A percentile compares a stretch with the other conserved stretches of the same genome.
Evolutionary conservation across 2,888 invertebrate species (phyloP).

Genomic region (Eristalis intricaria): DNA sequence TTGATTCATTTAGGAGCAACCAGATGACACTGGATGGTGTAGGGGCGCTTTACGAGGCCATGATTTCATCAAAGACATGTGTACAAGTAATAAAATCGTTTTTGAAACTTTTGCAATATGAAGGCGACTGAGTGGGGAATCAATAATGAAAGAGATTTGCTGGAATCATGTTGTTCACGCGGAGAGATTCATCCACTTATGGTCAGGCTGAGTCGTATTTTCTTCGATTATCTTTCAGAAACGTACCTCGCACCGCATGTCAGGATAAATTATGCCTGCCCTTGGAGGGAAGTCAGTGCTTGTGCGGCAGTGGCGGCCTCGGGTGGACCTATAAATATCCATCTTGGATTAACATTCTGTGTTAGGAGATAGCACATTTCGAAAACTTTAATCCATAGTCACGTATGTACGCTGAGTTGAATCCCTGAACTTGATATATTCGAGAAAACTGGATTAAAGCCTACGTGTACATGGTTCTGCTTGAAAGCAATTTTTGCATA

Average conservation of each 20-base stretch:
- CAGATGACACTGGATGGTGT: not conserved
- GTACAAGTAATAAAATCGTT: conserved; percentile 1
- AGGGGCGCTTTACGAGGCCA: not conserved
- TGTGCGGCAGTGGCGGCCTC: not conserved
- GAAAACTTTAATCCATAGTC: too few relatives aligned
- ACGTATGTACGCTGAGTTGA: too few relatives aligned
- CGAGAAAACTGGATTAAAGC: too few relatives aligned
- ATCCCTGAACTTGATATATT: too few relatives aligned
- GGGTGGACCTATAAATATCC: not conserved
- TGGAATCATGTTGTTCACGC: not conserved
- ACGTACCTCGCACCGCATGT: not conserved
- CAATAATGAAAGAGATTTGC: not conserved
- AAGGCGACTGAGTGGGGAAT: not conserved
- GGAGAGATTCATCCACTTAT: not conserved
- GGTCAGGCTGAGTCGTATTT: not conserved
- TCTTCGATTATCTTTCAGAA: not conserved
- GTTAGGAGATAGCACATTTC: too few relatives aligned
- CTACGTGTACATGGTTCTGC: too few relatives aligned
- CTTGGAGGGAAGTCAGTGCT: too few relatives aligned
- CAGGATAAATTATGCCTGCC: not conserved
- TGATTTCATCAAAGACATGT: not conserved
- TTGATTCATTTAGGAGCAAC: not conserved
- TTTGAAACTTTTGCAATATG: not conserved
- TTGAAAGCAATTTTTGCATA: too few relatives aligned
- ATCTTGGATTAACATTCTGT: not conserved